Base-by-base conservation (phyloP, 2,888 invertebrate species). In the Aspidiotus rigidus region DNA sequence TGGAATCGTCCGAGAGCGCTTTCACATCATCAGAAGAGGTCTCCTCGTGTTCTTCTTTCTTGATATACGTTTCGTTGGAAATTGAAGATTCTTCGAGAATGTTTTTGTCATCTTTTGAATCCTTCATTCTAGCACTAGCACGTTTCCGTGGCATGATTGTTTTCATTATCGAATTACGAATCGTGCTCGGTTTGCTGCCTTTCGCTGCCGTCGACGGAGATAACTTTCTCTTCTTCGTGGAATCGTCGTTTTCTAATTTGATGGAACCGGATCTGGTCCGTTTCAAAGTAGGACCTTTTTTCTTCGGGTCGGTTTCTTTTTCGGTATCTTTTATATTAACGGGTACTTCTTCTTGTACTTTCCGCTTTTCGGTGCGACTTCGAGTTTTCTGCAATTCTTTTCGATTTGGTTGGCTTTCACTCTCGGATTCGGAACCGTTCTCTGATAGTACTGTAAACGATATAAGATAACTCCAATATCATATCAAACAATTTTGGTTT, bases 101-200 rank as follows among this genome's bases (percentile, higher is more conserved):
- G 7, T 11, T 39, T 44, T 17, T 39, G 10, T 41, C 42, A 13
- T n/a, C 40, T 15, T 62, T 62, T 44, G 62, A 16, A 7, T 62
- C 49, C 7, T 62, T 44, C 42, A 15, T 42, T 39, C 49, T 17
- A 15, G 15, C 42, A 7, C 62, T 41, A 17, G 42, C 11, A 10
- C 69, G 62, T 69, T 69, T 61, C 13, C 54, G 61, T 16, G 55
- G 15, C 6, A 62, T 56, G 10, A 69, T n/a, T 16, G 61, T 55
- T 42, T 62, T 69, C 54, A 66, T 66, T n/a, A 62, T 62, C 17
- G 69, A 62, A 13, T 67, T 57, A 49, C 67, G 67, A 28, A 67
- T 59, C 7, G 49, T 28, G 6, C 49, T 49, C 7, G 49, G 44
- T 53, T 44, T 44, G 15, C 59, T 15, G 5, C 42, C n/a, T 53